A percentile compares a stretch with the other conserved stretches of the same genome.
Evolutionary conservation across 2,888 invertebrate genomes (phyloP).

Genomic region (Yponomeuta plumbellus): DNA sequence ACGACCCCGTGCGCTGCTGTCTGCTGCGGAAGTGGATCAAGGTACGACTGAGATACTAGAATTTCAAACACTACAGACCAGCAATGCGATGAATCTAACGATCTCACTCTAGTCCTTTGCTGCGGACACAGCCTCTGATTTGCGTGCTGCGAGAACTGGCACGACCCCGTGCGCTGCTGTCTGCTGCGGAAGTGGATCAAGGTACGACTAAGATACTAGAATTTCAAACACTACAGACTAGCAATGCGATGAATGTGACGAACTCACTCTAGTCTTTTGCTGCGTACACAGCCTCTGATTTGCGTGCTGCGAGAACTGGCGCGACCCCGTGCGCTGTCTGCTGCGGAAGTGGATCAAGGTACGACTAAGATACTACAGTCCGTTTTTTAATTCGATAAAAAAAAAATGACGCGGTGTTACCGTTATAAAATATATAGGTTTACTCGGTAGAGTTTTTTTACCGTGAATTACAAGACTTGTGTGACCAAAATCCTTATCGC

Average conservation of each 20-base stretch:
- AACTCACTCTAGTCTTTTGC: slow-evolving; percentile 91
- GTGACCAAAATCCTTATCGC: no score
- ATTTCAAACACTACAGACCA: no score
- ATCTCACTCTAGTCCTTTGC: slow-evolving; percentile 91
- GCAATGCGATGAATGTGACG: slow-evolving; percentile 96
- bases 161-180: slow-evolving; percentile 97
- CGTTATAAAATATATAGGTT: no score
- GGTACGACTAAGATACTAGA: slow-evolving; percentile 38
- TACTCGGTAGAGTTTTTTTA: no score
- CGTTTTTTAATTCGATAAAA: no score
- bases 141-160: slow-evolving; percentile 97
- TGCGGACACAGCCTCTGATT: slow-evolving; percentile 97
- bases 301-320: slow-evolving; percentile 97
- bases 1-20: slow-evolving; percentile 97
- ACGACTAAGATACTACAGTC: neutral
- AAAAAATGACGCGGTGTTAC: no score
- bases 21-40: slow-evolving; percentile 97
- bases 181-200: slow-evolving; percentile 97
- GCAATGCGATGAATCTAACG: slow-evolving; percentile 96
- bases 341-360: slow-evolving; percentile 96
- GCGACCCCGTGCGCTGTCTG: slow-evolving; percentile 96
- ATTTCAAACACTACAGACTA: no score
- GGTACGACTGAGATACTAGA: slow-evolving; percentile 38
- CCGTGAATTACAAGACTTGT: no score
- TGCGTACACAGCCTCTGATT: slow-evolving; percentile 97